phyloP scores from a whole-genome alignment of 2,797 vertebrate species.

The Graptemys geographica region DNA sequence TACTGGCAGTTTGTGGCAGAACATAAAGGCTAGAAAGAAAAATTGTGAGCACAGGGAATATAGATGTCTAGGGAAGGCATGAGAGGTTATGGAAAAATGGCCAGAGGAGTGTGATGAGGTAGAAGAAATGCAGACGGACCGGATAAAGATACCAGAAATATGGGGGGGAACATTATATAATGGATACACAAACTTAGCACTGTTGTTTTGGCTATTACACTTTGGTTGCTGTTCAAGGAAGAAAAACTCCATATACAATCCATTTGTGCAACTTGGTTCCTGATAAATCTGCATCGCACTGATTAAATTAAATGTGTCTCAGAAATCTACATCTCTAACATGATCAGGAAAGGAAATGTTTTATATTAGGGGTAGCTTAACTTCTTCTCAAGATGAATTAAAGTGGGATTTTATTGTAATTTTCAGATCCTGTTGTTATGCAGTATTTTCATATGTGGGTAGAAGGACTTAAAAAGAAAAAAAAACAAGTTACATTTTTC shows the following conservation, averaged over 20 bases:
- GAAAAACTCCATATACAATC: not conserved
- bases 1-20: slow-evolving; percentile 80
- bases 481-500: slow-evolving; percentile 38
- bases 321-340: slow-evolving; percentile 4
- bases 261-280: not conserved
- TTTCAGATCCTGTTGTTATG: not conserved
- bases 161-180: slow-evolving; percentile 38
- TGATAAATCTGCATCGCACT: not conserved
- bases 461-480: slow-evolving; percentile 31
- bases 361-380: slow-evolving; percentile 26
- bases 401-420: slow-evolving; percentile 30
- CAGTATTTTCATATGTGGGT: not conserved
- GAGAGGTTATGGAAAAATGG: slow-evolving; percentile 81
- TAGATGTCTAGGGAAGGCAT: slow-evolving; percentile 77
- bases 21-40: slow-evolving; percentile 84
- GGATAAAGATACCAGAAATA: slow-evolving; percentile 77
- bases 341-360: slow-evolving; percentile 33
- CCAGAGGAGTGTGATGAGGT: slow-evolving; percentile 69
- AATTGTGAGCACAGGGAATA: slow-evolving; percentile 85
- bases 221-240: not conserved
- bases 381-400: not conserved
- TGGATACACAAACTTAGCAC: not conserved
- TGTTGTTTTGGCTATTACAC: not conserved
- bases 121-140: slow-evolving; percentile 75
- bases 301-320: not conserved